Conservation (phyloP, 2,888 invertebrate genomes). For the Argyra leucocephala region DNA sequence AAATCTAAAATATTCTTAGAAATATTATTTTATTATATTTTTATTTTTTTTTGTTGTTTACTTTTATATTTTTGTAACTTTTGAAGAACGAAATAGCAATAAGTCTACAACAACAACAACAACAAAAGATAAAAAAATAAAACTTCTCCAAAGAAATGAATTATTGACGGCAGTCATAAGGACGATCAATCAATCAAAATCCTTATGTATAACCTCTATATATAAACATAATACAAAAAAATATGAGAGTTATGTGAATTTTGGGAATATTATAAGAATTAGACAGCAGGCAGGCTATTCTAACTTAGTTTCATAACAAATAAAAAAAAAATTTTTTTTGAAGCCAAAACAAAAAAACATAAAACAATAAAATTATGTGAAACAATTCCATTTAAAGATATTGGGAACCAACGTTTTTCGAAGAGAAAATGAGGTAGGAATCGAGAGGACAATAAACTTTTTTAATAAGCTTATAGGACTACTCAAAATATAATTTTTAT, state of each 20-base stretch:
- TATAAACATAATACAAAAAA: background rate
- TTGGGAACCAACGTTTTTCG: too few relatives aligned
- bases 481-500: background rate
- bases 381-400: too few relatives aligned
- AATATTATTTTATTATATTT: background rate
- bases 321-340: background rate
- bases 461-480: slow-evolving; percentile 6
- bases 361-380: background rate
- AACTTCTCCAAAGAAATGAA: background rate
- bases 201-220: slow-evolving; percentile 6
- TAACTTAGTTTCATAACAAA: background rate
- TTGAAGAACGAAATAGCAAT: background rate
- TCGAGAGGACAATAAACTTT: background rate
- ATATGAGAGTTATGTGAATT: background rate
- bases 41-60: background rate
- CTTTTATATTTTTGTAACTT: background rate
- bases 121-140: slow-evolving; percentile 5
- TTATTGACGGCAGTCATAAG: slow-evolving; percentile 10
- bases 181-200: slow-evolving; percentile 17
- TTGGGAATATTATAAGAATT: background rate
- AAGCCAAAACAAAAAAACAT: background rate
- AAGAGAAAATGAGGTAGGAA: too few relatives aligned
- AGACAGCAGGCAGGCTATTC: too few relatives aligned
- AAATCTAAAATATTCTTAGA: background rate
- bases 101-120: background rate